Percentiles rank a stretch among this genome's conserved stretches.
phyloP scores from a whole-genome alignment of 2,113 vertebrate genomes.

The Clarias macrocephalus region DNA sequence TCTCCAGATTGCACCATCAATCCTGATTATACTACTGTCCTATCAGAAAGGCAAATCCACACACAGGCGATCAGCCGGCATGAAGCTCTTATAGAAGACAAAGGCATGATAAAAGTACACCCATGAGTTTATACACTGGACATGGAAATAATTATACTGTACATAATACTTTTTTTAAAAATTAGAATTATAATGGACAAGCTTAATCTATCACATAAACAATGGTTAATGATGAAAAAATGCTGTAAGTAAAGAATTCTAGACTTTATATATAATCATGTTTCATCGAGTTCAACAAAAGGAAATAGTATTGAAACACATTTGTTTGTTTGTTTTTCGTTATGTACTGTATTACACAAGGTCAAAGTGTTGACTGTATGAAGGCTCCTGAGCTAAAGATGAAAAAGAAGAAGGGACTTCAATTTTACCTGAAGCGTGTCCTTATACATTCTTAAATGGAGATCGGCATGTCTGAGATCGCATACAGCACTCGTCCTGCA shows the following conservation, averaged over 20 bases:
- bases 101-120: background rate
- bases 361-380: too few relatives aligned
- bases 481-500: too few relatives aligned
- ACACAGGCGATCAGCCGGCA: background rate
- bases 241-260: background rate
- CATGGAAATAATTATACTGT: background rate
- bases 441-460: too few relatives aligned
- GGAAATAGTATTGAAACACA: background rate
- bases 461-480: too few relatives aligned
- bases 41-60: background rate
- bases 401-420: too few relatives aligned
- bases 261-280: background rate
- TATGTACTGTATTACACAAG: background rate
- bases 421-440: too few relatives aligned
- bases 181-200: background rate
- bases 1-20: conserved; percentile 16
- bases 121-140: background rate
- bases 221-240: background rate
- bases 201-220: background rate
- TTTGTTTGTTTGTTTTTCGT: background rate
- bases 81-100: background rate
- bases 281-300: background rate
- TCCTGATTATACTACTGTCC: background rate
- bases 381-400: too few relatives aligned
- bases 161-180: too few relatives aligned